Percentiles rank a stretch among this genome's conserved stretches.
Evolutionary conservation across 2,888 invertebrate genomes (phyloP).

Genomic region (Phaonia tiefii): DNA sequence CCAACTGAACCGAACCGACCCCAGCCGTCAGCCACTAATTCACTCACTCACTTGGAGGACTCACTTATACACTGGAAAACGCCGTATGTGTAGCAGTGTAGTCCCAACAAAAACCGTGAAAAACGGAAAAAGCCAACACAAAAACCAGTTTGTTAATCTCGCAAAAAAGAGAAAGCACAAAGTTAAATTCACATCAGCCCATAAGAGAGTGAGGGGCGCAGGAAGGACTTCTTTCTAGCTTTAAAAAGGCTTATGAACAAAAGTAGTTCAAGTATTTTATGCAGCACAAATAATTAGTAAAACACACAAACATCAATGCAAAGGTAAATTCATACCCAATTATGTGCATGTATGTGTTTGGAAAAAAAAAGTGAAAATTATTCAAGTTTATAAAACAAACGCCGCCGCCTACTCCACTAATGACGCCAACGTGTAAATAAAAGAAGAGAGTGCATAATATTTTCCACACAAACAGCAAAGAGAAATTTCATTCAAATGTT

Average conservation of each 20-base stretch:
- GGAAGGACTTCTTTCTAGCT: background rate
- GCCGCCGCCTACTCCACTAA: background rate
- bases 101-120: conserved; percentile 32
- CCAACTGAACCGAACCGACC: background rate
- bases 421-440: background rate
- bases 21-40: background rate
- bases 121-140: conserved; percentile 22
- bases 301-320: conserved; percentile 19
- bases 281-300: conserved; percentile 43
- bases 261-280: conserved; percentile 67
- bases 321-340: background rate
- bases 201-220: background rate
- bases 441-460: background rate
- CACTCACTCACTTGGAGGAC: conserved; percentile 24
- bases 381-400: conserved; percentile 35
- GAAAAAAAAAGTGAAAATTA: conserved; percentile 36
- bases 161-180: conserved; percentile 26
- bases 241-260: conserved; percentile 52
- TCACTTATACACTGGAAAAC: conserved; percentile 8
- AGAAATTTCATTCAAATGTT: conserved; percentile 14
- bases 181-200: conserved; percentile 33
- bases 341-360: conserved; percentile 14
- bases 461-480: background rate
- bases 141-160: conserved; percentile 30
- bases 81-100: background rate